Evolutionary conservation across 2,888 invertebrate species (phyloP).

Genomic region (Blomia tropicalis): DNA sequence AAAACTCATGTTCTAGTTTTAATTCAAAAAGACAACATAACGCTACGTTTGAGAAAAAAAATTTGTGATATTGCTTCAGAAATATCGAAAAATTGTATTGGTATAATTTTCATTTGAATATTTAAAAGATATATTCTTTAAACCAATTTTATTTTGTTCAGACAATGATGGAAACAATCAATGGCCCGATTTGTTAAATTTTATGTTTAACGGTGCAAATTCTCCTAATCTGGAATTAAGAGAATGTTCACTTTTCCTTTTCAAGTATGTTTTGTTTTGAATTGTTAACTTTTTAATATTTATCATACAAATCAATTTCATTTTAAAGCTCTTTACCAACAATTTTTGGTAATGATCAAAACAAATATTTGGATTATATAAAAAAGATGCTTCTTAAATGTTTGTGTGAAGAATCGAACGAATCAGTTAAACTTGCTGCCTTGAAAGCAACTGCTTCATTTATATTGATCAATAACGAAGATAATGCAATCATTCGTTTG

Average conservation of each 20-base stretch:
- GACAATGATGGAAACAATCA: slow-evolving; percentile 89
- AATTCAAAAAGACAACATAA: slow-evolving; percentile 61
- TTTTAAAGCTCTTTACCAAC: slow-evolving; percentile 67
- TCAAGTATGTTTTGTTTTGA: slow-evolving; percentile 53
- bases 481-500: slow-evolving; percentile 69
- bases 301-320: background rate
- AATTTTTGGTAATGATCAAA: slow-evolving; percentile 88
- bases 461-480: slow-evolving; percentile 69
- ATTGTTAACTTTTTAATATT: background rate
- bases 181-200: slow-evolving; percentile 85
- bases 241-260: slow-evolving; percentile 84
- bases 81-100: slow-evolving; percentile 72
- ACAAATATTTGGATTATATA: slow-evolving; percentile 73
- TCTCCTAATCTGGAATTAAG: slow-evolving; percentile 64
- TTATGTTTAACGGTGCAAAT: slow-evolving; percentile 83
- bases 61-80: slow-evolving; percentile 93
- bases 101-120: slow-evolving; percentile 30
- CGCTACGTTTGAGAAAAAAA: slow-evolving; percentile 61
- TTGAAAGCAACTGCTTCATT: slow-evolving; percentile 49
- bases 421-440: slow-evolving; percentile 38
- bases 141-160: too few species aligned
- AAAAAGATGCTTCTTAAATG: slow-evolving; percentile 84
- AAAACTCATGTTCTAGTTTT: slow-evolving; percentile 69
- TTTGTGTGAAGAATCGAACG: slow-evolving; percentile 43
- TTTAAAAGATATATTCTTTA: background rate